Evolutionary conservation across 23 tunicate species (phyloP).

Genomic region (Halocynthia roretzi): DNA sequence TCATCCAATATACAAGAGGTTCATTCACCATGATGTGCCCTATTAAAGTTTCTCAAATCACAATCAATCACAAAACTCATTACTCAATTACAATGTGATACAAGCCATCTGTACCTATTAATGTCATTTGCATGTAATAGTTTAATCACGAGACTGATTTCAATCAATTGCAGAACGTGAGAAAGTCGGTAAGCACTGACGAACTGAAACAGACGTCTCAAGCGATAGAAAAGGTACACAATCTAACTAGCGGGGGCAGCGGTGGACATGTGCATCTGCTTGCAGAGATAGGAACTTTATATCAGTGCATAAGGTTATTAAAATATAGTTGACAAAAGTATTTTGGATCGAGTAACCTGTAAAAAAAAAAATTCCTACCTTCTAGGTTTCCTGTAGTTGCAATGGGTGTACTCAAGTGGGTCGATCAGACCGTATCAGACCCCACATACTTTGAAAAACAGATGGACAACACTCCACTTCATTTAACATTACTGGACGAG

Average conservation of each 20-base stretch:
- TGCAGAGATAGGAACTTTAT: constrained; percentile 57
- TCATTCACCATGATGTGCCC: no score
- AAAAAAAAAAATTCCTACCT: background rate
- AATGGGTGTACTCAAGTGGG: constrained; percentile 97
- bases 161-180: constrained; percentile 20
- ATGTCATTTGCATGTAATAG: no score
- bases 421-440: constrained; percentile 91
- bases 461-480: constrained; percentile 93
- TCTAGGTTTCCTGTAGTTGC: constrained; percentile 87
- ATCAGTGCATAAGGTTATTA: constrained; percentile 64
- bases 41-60: no score
- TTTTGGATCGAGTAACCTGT: background rate
- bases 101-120: no score
- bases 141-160: no score
- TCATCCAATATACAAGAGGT: no score
- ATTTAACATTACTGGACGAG: constrained; percentile 89
- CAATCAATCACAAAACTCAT: no score
- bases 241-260: constrained; percentile 55
- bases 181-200: constrained; percentile 41
- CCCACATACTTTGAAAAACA: constrained; percentile 93
- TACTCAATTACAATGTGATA: no score
- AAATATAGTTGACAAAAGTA: background rate
- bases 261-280: constrained; percentile 74
- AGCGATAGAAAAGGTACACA: constrained; percentile 89
- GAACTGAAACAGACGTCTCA: constrained; percentile 69